Evolutionary conservation across 2,797 vertebrate species (phyloP).

Genomic region (Cyprinodon diabolis): DNA sequence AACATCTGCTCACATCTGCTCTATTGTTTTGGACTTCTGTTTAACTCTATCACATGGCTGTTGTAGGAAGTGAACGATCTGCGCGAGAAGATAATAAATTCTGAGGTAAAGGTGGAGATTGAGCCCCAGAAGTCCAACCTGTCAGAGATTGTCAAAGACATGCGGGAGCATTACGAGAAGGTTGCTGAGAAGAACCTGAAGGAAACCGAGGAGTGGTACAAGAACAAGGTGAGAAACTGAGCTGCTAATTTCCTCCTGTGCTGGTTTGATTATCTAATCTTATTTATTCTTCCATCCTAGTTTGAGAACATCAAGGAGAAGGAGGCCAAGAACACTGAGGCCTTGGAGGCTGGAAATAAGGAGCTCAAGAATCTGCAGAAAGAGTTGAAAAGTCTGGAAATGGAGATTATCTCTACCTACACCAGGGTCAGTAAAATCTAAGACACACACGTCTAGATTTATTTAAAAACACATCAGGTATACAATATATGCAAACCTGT

Average conservation of each 20-base stretch:
- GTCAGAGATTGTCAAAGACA: constrained; percentile 64
- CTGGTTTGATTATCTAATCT: neutral
- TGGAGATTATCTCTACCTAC: constrained; percentile 69
- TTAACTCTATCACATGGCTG: neutral
- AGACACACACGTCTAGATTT: neutral
- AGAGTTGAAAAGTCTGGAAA: constrained; percentile 75
- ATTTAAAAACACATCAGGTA: neutral
- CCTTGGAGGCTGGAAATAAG: constrained; percentile 64
- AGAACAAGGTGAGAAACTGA: constrained; percentile 69
- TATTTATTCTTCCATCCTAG: constrained; percentile 52
- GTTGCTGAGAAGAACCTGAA: constrained; percentile 72
- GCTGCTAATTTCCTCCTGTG: neutral
- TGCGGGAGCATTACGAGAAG: constrained; percentile 79
- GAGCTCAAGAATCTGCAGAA: constrained; percentile 73
- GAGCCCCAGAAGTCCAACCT: constrained; percentile 74
- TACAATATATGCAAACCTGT: neutral
- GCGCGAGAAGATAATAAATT: constrained; percentile 71
- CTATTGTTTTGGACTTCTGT: too few species aligned
- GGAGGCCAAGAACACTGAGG: constrained; percentile 79
- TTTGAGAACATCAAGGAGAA: constrained; percentile 83
- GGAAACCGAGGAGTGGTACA: constrained; percentile 81
- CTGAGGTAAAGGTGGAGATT: constrained; percentile 77
- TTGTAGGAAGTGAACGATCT: constrained; percentile 76
- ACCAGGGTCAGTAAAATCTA: constrained; percentile 69
- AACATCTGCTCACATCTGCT: neutral